Base-by-base conservation (phyloP, 2,797 vertebrate species). In the Benthosema pterotum region DNA sequence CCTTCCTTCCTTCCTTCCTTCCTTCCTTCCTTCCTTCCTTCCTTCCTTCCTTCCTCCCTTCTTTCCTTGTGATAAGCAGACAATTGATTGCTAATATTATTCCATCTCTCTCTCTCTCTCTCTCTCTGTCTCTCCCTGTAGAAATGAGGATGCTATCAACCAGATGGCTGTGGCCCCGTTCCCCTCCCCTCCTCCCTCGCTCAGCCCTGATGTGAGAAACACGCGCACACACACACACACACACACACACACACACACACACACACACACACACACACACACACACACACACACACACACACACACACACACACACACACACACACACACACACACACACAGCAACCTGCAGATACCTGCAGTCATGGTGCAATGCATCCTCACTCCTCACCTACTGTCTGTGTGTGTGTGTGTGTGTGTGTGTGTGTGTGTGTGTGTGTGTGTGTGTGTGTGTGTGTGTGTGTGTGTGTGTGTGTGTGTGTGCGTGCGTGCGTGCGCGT, bases 91-190 rank as follows among this genome's bases (percentile, higher is more conserved):
- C n/a, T n/a, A n/a, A n/a, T n/a, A n/a, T n/a, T n/a, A n/a, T n/a
- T 48, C 16, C 17, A 11, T 32, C 32, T 12, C 42, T 46, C 16
- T 46, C 50, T 62, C 32, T 19, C 50, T 45, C 46, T 11, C 52
- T 28, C 17, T 50, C 18, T 5, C 16, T 2, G 16, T 16, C 1
- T 75, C 1, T 67, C 65, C 71, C 65, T 52, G 0, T 79, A 99
- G 97, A 82, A 96, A 94, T 68, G 92, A 95, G 78, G 95, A 97
- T 76, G 96, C 96, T 1, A 83, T 97, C 76, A 92, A 90, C 76
- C 95, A 96, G 83, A 96, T 97, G 97, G 96, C 96, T 0, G 95
- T 98, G 19, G 68, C 91, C 53, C 95, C 95, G 13, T 93, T 94
- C 73, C 90, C 93, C 0, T 53, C 84, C 55, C 92, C 85, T 47